These are phyloP conservation scores for Andrena haemorrhoa DNA, from an alignment of 2,888 invertebrate genomes.

Conservation along the genomic window DNA sequence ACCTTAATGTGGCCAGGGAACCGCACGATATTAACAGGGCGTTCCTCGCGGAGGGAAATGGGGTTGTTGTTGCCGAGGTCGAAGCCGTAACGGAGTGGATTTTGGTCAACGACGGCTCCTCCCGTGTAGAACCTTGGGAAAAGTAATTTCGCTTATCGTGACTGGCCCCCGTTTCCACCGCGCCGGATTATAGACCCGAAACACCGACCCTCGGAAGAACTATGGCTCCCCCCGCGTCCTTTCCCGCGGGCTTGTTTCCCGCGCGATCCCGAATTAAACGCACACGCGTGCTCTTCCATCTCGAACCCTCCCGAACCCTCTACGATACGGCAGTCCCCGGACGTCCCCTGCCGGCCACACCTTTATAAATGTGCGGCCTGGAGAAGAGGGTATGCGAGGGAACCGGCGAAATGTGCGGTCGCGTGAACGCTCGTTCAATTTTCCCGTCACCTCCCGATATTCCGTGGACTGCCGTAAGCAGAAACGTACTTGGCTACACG, in stretches of 20 bases:
- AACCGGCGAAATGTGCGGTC: slow-evolving; percentile 9
- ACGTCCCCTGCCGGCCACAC: neutral
- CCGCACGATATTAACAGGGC: slow-evolving; percentile 45
- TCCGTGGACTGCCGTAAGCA: neutral
- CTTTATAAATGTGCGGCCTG: slow-evolving; percentile 14
- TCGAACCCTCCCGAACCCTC: slow-evolving; percentile 1
- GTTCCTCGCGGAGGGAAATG: slow-evolving; percentile 29
- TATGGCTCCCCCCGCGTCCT: neutral
- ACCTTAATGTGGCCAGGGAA: slow-evolving; percentile 42
- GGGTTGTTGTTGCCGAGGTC: slow-evolving; percentile 26
- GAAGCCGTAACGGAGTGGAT: slow-evolving; percentile 7
- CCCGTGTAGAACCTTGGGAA: neutral
- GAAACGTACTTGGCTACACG: slow-evolving; percentile 12
- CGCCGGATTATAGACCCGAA: slow-evolving; percentile 19
- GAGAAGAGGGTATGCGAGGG: neutral
- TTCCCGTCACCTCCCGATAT: neutral
- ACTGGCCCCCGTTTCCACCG: neutral
- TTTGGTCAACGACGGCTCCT: slow-evolving; percentile 16
- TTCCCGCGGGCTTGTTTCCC: slow-evolving; percentile 6
- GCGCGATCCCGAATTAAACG: neutral
- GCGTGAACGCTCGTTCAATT: slow-evolving; percentile 5
- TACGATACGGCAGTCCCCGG: too few relatives aligned
- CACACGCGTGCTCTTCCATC: neutral
- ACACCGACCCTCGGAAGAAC: neutral
- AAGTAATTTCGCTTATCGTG: slow-evolving; percentile 39